A percentile compares a stretch with the other conserved stretches of the same genome.
phyloP scores from a whole-genome alignment of 1,140 invertebrate genomes.

The Brachionus koreanus region DNA sequence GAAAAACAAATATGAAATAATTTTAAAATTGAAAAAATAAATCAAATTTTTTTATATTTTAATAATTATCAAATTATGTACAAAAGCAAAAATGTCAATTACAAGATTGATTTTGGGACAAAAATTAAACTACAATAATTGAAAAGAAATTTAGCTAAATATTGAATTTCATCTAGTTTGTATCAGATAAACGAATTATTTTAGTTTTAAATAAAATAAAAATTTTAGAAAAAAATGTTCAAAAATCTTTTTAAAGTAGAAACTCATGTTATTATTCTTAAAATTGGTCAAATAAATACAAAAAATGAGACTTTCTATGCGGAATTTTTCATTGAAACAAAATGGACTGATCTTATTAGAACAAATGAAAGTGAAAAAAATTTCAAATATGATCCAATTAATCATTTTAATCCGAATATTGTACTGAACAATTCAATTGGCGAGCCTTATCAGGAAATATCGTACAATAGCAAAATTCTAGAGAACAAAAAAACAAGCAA shows the following conservation, averaged over 20 bases:
- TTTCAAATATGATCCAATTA: neutral
- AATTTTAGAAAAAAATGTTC: neutral
- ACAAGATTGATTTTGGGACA: too few species aligned
- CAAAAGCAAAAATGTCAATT: too few species aligned
- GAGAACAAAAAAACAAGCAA: neutral
- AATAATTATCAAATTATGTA: too few species aligned
- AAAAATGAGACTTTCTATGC: constrained; percentile 32
- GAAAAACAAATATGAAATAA: too few species aligned
- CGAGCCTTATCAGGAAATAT: constrained; percentile 8
- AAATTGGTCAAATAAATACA: constrained; percentile 35
- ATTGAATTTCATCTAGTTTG: too few species aligned
- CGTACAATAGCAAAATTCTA: neutral
- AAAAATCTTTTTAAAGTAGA: neutral
- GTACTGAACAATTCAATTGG: neutral
- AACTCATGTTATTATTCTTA: constrained; percentile 4
- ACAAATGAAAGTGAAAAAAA: neutral
- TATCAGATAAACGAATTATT: too few species aligned
- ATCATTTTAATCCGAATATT: constrained; percentile 28
- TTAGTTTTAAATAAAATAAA: too few species aligned
- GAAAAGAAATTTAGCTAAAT: too few species aligned
- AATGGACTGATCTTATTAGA: neutral
- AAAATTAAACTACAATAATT: too few species aligned
- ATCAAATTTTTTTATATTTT: too few species aligned
- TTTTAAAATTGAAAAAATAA: too few species aligned
- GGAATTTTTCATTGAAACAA: constrained; percentile 23